Evolutionary conservation across 2,888 invertebrate species (phyloP), one percentile per base, ranked within the genome.

Genomic region (Tiliacea citrago): DNA sequence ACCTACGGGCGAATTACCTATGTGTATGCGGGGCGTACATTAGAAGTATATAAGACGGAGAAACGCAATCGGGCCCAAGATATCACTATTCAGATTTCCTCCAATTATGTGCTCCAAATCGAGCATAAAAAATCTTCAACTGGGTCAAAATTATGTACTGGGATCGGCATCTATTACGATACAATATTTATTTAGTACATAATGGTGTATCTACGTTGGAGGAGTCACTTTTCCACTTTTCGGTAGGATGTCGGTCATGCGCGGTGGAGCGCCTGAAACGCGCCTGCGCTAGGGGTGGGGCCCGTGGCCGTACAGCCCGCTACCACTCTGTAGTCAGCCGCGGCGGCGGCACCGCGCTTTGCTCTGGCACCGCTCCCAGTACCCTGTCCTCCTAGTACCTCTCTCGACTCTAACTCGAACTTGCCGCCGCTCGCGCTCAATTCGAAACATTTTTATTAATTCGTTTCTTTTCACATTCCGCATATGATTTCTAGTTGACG

Each of bases 191-290:
- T 95, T 95, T 95, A 95, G 94, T 95, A 96, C 92, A 96, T 96
- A 96, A 94, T 94, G 94, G 92, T 95, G 92, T 95, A 95, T 95
- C 94, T 96, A 94, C 92, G 92, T 92, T 94, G 96, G 95, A 96
- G 96, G 96, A 96, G 96, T 96, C 96, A 94, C 96, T 96, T 96
- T 96, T 96, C 94, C 92, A 96, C 93, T 95, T 96, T 95, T 94
- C 92, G 92, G 96, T 95, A 95, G 96, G 96, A 94, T 94, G 95
- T 94, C 92, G 94, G 94, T 93, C 96, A 95, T 96, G 96, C 96
- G 96, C 95, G 87, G 79, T 92, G 91, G 91, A 58, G 88, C 83
- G 68, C 73, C 83, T 68, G 81, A 78, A 91, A 83, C 86, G 93
- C 95, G 96, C 96, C 69, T 93, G 95, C 96, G 95, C 93, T 89